Base-by-base conservation (phyloP, 2,797 vertebrate genomes). In the Toxotes lorentzi region DNA sequence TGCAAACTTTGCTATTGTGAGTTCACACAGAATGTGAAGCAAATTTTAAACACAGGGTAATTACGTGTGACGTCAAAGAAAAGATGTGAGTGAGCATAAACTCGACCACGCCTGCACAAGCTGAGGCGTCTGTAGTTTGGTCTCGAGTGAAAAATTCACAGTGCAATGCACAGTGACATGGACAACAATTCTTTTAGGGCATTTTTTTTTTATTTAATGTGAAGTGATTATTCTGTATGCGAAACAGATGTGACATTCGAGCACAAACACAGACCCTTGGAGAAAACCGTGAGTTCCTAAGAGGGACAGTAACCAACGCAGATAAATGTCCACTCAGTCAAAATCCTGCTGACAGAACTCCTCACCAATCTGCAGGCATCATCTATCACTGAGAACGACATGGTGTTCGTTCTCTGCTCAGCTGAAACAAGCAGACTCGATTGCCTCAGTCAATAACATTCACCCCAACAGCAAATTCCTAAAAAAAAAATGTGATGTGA, bases 341-440 rank as follows among this genome's bases (percentile, higher is more conserved):
- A 17, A 24, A 32, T 72, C 70, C 67, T 51, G 34, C 73, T 59
- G 62, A 65, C 19, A 60, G 53, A 56, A 16, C 41, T 56, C 45
- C 7, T 50, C 34, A n/a, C 62, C 50, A 32, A 32, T 60, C 10
- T 48, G 1, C 64, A 41, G 38, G 27, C 32, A 32, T 62, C 61
- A 63, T 71, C 57, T 45, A 73, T 83, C 57, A 76, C 17, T 21
- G 23, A 27, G 35, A 69, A 9, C 24, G 43, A 48, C 43, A 17
- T 48, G 5, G 27, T 16, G 43, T 45, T 74, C 45, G 16, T 70
- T 57, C 41, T 69, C 45, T 41, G 10, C 17, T 13, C 50, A 32
- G 75, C 58, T 64, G 72, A 70, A 76, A 83, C 73, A 68, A 64
- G 71, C 56, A n/a, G 48, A 50, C 53, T 84, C 66, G 56, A 78